Base-by-base conservation (phyloP, 2,797 vertebrate species). In the Enteromius afrohamiltoni region DNA sequence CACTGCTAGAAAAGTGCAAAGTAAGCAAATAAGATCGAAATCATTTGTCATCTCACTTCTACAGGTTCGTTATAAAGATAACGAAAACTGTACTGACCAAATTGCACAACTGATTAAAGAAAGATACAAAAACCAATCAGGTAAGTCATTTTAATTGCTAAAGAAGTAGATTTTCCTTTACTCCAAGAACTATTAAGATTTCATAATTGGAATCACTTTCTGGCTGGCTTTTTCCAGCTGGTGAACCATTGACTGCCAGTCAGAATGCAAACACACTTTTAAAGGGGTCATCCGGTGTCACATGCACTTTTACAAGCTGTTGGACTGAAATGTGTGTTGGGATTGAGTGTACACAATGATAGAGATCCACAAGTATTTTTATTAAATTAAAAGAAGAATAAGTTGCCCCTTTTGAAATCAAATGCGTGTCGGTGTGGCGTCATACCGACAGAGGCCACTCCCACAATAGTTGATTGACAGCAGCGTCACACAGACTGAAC, bases 91-190 rank as follows among this genome's bases (percentile, higher is more conserved):
- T 75, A 94, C 94, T 13, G 93, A 93, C 85, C 96, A 98, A 82
- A 93, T 99, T 23, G 94, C 95, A 8, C 93, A 94, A 73, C 89
- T 96, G 84, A 97, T 99, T 87, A 96, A 93, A 83, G 93, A 89
- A 87, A 93, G 93, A 93, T 99, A 98, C 93, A 96, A 95, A 91
- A 94, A 96, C 29, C 95, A 97, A 77, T 97, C 98, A 93, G 98
- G 98, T 99, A 95, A 68, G 21, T 78, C 40, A 58, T 19, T 77
- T 62, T 0, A 62, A 2, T 64, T 78, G 10, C 49, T 65, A 13
- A 31, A 65, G 2, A 19, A 53, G 11, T 34, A 21, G 7, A 53
- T 34, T 6, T 6, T 19, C 4, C 26, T 53, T 74, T 47, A 51
- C 26, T n/a, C 17, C 10, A 51, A 53, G 71, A 49, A 40, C 1